Conservation (phyloP, 2,888 invertebrate genomes). For the Thymelicus sylvestris region DNA sequence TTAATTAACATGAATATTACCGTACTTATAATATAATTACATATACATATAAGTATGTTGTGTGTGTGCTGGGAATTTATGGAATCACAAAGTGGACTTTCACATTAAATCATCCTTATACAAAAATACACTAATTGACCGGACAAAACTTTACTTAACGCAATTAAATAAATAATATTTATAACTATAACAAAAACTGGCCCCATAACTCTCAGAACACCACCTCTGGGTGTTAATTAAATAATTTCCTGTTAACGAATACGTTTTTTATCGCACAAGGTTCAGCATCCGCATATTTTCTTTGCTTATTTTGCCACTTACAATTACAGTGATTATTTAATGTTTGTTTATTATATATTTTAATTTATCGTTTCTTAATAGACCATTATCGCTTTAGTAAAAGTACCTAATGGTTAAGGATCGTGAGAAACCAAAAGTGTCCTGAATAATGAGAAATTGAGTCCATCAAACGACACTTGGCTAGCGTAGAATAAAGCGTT, state of each 20-base stretch:
- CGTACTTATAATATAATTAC: no score
- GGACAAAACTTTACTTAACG: neutral
- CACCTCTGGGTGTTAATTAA: constrained; percentile 5
- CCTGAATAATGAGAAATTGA: no score
- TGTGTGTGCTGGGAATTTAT: no score
- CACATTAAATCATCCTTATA: neutral
- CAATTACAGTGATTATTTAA: constrained; percentile 2
- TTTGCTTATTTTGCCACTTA: constrained; percentile 1
- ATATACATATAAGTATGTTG: no score
- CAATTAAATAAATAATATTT: neutral
- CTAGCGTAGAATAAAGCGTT: no score
- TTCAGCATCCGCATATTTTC: neutral
- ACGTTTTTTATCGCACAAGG: neutral
- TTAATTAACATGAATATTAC: no score
- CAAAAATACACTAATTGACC: neutral
- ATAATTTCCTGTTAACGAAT: constrained; percentile 6
- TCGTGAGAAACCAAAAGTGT: no score
- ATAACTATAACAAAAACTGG: neutral
- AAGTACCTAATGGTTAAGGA: no score
- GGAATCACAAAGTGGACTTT: no score
- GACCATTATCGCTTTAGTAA: no score
- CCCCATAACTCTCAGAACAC: neutral
- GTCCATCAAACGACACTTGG: no score
- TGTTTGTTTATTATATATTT: neutral
- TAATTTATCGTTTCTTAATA: neutral